A percentile compares a stretch with the other conserved stretches of the same genome.
Conservation (phyloP, 2,797 vertebrate genomes). For the Pseudochromis fuscus region DNA sequence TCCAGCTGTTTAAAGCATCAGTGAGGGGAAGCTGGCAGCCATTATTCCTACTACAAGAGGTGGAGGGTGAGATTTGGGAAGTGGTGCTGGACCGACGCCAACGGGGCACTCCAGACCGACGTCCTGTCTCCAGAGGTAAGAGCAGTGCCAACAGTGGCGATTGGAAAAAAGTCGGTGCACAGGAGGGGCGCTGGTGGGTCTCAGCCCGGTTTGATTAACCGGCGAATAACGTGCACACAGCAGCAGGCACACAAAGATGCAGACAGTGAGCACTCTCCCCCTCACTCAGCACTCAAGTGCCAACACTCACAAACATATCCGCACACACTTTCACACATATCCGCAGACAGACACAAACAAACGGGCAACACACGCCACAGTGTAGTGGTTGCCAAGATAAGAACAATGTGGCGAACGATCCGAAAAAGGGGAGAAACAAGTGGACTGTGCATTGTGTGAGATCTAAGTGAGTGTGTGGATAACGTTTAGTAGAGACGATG, state of each 20-base stretch:
- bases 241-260: constrained; percentile 17
- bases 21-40: constrained; percentile 69
- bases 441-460: constrained; percentile 28
- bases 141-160: constrained; percentile 70
- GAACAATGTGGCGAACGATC: constrained; percentile 76
- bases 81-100: constrained; percentile 59
- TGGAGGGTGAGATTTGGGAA: constrained; percentile 64
- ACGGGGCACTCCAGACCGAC: constrained; percentile 62
- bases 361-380: constrained; percentile 67
- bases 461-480: constrained; percentile 7
- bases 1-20: constrained; percentile 80
- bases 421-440: constrained; percentile 44
- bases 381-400: constrained; percentile 73
- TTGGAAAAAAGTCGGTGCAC: constrained; percentile 55
- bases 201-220: constrained; percentile 38
- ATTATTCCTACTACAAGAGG: constrained; percentile 58
- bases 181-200: constrained; percentile 35
- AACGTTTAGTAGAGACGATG: background rate
- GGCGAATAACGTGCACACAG: background rate
- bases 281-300: constrained; percentile 70
- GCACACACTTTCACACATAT: constrained; percentile 78
- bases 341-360: constrained; percentile 70
- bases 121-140: constrained; percentile 78
- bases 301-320: constrained; percentile 76
- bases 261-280: constrained; percentile 24